Percentiles rank a stretch among this genome's conserved stretches.
phyloP scores from a whole-genome alignment of 2,113 vertebrate species.

The Proteles cristata region DNA sequence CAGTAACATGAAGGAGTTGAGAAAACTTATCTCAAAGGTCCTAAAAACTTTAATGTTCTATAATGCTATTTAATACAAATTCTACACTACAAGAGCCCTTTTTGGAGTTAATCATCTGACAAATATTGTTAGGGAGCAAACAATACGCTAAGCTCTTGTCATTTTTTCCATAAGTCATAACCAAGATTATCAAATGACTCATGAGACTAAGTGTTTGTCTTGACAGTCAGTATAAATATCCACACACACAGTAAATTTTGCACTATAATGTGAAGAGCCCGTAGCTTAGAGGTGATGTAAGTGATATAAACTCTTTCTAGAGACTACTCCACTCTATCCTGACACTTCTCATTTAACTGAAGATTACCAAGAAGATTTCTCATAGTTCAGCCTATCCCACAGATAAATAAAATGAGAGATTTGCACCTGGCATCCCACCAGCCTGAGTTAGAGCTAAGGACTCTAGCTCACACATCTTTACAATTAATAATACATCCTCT shows the following conservation, averaged over 20 bases:
- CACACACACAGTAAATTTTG: not conserved
- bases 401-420: not conserved
- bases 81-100: not conserved
- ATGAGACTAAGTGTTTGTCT: not conserved
- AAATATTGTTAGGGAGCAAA: not conserved
- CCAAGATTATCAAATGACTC: conserved; percentile 49
- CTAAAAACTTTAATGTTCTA: not conserved
- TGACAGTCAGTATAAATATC: not conserved
- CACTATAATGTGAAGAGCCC: not conserved
- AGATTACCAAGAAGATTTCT: not conserved
- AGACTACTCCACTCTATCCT: not conserved
- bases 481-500: not conserved
- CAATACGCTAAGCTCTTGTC: not conserved
- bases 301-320: not conserved
- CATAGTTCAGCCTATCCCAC: not conserved
- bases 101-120: not conserved
- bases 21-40: not conserved
- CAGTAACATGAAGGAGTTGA: not conserved
- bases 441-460: not conserved
- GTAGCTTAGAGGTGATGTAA: not conserved
- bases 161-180: conserved; percentile 37
- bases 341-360: not conserved
- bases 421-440: not conserved
- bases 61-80: not conserved
- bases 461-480: not conserved